Base-by-base conservation (phyloP, 2,797 vertebrate genomes). In the Melanotaenia parkinsoni region DNA sequence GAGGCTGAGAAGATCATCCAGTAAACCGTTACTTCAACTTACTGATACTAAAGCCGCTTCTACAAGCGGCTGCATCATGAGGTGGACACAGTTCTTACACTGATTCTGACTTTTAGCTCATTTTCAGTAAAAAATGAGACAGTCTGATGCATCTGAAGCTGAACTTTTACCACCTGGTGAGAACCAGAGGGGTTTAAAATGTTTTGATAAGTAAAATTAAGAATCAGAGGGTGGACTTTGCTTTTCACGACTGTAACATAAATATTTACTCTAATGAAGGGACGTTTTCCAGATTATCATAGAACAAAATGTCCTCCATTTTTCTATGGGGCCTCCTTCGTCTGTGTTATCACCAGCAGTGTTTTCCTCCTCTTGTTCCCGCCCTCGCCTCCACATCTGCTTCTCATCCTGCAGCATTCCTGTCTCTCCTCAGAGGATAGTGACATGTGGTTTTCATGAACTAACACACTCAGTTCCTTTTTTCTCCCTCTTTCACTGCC, bases 401-500 rank as follows among this genome's bases (percentile, higher is more conserved):
- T 88, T 90, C 70, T 76, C 70, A 76, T 88, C 74, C 45, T 30
- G 28, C 70, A 67, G 66, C 82, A 89, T 90, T 91, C 88, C 68
- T 72, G 56, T 68, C 60, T 69, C 65, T 75, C 84, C 81, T 76
- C 60, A 74, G 80, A 84, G 82, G 67, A 77, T 80, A 82, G 33
- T 14, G 70, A 88, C 88, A 91, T 87, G 81, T 90, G 87, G 70
- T 88, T 88, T 85, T 87, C 33, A 88, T 90, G 65, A 89, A 81
- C 70, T 82, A 59, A 76, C 60, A 63, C 38, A 0, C 57, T 51
- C 45, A 28, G 37, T 76, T 76, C 57, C 58, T 38, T 35, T 60
- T 66, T 66, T 61, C 50, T 45, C 45, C 13, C 47, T 9, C 47
- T 50, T 65, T 65, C 50, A 18, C 33, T 54, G n/a, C 51, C 38